phyloP scores from a whole-genome alignment of 2,113 vertebrate genomes.

The Cathartes aura region DNA sequence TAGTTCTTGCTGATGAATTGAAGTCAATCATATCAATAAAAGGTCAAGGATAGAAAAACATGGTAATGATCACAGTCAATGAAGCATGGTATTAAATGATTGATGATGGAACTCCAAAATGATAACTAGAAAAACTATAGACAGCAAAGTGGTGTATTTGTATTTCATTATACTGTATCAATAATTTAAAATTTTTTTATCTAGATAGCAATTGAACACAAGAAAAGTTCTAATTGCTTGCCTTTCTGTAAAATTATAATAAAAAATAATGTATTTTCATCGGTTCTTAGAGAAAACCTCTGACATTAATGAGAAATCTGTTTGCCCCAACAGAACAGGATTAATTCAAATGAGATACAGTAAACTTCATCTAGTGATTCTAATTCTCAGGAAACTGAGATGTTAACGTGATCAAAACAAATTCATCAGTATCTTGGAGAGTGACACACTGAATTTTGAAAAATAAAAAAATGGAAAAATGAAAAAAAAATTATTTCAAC shows the following conservation, averaged over 20 bases:
- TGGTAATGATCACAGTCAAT: not conserved
- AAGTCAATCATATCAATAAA: not conserved
- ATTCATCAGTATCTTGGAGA: not conserved
- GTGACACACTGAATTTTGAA: not conserved
- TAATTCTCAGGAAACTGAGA: not conserved
- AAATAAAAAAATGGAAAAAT: not conserved
- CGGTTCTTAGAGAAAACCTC: not conserved
- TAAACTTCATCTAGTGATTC: not conserved
- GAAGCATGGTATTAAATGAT: not conserved
- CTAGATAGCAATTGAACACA: not conserved
- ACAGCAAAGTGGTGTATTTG: not conserved
- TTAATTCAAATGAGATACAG: not conserved
- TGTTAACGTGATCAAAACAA: not conserved
- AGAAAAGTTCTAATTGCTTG: not conserved
- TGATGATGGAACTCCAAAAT: not conserved
- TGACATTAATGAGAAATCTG: not conserved
- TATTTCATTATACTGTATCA: not conserved
- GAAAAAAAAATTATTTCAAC: not conserved
- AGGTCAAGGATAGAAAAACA: not conserved
- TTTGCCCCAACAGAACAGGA: not conserved
- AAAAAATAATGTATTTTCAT: not conserved
- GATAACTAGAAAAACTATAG: not conserved
- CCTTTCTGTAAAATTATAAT: not conserved
- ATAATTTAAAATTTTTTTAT: not conserved
- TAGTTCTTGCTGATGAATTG: not conserved